These are phyloP conservation scores for Anolis sagrei DNA, from an alignment of 2,113 vertebrate species.

Conservation along the genomic window DNA sequence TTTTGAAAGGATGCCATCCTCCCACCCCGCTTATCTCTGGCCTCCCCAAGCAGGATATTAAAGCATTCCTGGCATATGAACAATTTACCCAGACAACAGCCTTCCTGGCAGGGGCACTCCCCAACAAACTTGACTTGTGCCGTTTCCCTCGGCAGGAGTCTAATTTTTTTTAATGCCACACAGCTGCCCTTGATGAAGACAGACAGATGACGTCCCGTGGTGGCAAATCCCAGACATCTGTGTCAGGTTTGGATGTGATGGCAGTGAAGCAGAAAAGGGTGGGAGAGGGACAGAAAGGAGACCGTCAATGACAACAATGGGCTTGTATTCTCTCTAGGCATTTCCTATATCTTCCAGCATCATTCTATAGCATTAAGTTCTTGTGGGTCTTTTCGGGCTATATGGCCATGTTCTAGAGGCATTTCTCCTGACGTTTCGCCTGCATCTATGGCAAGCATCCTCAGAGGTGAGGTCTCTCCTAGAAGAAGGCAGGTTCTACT, in stretches of 20 bases:
- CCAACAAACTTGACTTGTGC: not conserved
- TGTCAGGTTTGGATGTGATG: not conserved
- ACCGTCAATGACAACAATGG: fast-evolving
- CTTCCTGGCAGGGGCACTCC: not conserved
- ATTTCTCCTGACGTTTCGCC: no score
- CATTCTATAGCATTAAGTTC: no score
- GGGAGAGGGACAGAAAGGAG: not conserved
- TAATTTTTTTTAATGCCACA: not conserved
- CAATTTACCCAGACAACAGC: conserved; percentile 1
- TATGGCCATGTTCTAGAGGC: no score
- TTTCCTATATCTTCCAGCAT: no score
- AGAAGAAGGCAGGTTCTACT: no score
- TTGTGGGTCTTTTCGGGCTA: no score
- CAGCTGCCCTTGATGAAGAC: conserved; percentile 38
- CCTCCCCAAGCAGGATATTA: not conserved
- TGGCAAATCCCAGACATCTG: conserved; percentile 14
- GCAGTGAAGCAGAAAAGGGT: not conserved
- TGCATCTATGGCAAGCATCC: no score
- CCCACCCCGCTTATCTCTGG: not conserved
- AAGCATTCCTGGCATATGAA: not conserved
- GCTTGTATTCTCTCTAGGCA: not conserved
- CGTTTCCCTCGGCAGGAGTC: not conserved
- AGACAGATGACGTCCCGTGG: conserved; percentile 18
- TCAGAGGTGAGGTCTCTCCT: no score
- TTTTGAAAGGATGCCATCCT: not conserved